Evolutionary conservation across 2,113 vertebrate genomes (phyloP), one percentile per base, ranked within the genome.

Genomic region (Caretta caretta): DNA sequence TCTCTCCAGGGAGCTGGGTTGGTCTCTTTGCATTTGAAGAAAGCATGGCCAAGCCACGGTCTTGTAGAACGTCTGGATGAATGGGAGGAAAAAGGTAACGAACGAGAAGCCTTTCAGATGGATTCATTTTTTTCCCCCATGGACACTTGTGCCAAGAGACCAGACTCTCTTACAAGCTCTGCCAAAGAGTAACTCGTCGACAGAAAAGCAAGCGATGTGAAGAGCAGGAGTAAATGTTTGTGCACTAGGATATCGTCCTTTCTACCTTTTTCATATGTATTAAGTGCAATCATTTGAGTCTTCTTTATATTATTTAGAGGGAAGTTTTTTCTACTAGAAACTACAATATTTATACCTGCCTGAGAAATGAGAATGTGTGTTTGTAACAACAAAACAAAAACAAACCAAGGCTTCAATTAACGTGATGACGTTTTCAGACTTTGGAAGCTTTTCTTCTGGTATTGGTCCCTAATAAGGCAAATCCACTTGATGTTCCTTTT

Each of bases 221-320:
- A 96, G 97, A 97, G 94, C 97, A 96, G 97, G 97, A 98, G 96
- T 97, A 90, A 93, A 95, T 89, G 96, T 98, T 98, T 98, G 98
- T 98, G 98, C 98, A 99, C 98, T 98, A 98, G 98, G 98, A 97
- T 53, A 90, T 94, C 96, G 98, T 98, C 98, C 98, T 98, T 98
- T 97, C 98, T 98, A 98, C 97, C 98, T 98, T 98, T 96, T 96
- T 97, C 97, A 95, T 98, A 96, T 97, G 97, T 98, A 98, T 98
- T 96, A 98, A 99, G 98, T 99, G 99, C 98, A 99, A 99, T 99
- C 98, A 97, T 98, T 98, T 96, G 97, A 98, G 98, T 98, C 94
- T 96, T 96, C 96, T 98, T 97, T 98, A 87, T 98, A 97, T 98
- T 98, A 97, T 98, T 97, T 98, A 98, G 97, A 98, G 97, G 97